phyloP scores from a whole-genome alignment of 2,797 vertebrate species.

The Muscicapa striata region DNA sequence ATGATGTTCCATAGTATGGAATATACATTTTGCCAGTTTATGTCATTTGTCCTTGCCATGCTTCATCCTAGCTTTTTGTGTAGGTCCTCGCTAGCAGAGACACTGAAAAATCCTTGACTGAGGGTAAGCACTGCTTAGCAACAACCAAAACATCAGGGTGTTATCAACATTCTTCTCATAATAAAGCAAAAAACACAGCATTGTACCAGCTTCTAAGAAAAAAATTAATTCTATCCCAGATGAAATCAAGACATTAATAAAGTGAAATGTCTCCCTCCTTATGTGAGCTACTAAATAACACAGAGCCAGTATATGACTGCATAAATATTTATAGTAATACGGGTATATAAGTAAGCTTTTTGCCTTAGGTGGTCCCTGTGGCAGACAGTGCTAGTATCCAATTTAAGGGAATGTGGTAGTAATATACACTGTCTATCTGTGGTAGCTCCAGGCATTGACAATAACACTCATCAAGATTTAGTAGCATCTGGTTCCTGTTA shows the following conservation, averaged over 20 bases:
- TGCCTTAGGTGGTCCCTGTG: background rate
- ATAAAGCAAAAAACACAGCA: background rate
- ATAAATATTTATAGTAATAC: conserved; percentile 26
- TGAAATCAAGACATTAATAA: background rate
- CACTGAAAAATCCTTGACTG: background rate
- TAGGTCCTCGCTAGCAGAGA: background rate
- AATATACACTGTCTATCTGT: background rate
- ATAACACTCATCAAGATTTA: conserved; percentile 5
- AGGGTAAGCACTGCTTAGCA: background rate
- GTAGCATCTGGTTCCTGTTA: conserved; percentile 22
- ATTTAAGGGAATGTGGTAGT: background rate
- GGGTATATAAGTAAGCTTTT: background rate
- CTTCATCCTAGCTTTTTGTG: background rate
- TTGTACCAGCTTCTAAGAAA: background rate
- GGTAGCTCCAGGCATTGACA: conserved; percentile 23
- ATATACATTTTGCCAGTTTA: background rate
- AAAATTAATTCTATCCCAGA: background rate
- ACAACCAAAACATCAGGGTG: background rate
- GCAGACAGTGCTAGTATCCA: background rate
- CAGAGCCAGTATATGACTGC: background rate
- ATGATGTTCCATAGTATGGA: background rate
- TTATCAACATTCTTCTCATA: background rate
- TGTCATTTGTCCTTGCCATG: background rate
- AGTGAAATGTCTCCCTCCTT: background rate
- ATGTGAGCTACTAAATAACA: background rate